These are phyloP conservation scores for Bombus affinis DNA, from an alignment of 1,140 invertebrate species.

Conservation along the genomic window DNA sequence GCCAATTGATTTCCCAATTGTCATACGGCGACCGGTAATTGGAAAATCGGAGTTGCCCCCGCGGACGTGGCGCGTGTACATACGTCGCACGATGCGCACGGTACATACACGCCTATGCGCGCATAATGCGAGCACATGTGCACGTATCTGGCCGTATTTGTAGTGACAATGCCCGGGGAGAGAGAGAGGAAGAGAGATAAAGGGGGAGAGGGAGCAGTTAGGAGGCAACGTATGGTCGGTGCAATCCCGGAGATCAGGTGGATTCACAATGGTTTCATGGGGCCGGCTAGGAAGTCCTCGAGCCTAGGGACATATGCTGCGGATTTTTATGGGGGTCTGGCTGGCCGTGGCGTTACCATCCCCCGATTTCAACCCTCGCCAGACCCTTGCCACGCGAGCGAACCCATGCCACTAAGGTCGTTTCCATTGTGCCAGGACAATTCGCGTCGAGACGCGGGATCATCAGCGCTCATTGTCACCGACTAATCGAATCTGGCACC, in stretches of 20 bases:
- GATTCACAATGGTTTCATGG: conserved; percentile 58
- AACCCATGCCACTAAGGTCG: conserved; percentile 40
- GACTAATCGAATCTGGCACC: conserved; percentile 75
- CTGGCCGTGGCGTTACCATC: neutral
- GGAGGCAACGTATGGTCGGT: conserved; percentile 27
- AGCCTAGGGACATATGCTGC: conserved; percentile 63
- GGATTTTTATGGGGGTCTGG: conserved; percentile 60
- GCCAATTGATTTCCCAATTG: conserved; percentile 30
- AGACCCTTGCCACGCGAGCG: conserved; percentile 18
- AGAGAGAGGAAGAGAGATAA: neutral
- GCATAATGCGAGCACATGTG: neutral
- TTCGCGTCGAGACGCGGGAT: conserved; percentile 70
- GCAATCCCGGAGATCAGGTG: conserved; percentile 63
- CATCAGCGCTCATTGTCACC: conserved; percentile 75
- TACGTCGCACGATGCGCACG: neutral
- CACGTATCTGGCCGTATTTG: conserved; percentile 9
- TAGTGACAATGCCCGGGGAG: neutral
- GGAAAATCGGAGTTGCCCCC: conserved; percentile 32
- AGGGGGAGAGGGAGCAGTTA: conserved; percentile 1
- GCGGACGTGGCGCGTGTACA: neutral
- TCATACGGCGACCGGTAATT: conserved; percentile 7
- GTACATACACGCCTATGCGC: neutral
- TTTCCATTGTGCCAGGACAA: conserved; percentile 63
- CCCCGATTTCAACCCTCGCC: neutral
- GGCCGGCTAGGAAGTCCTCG: conserved; percentile 35